Evolutionary conservation across 2,113 vertebrate species (phyloP).

Genomic region (Brachirus orientalis): DNA sequence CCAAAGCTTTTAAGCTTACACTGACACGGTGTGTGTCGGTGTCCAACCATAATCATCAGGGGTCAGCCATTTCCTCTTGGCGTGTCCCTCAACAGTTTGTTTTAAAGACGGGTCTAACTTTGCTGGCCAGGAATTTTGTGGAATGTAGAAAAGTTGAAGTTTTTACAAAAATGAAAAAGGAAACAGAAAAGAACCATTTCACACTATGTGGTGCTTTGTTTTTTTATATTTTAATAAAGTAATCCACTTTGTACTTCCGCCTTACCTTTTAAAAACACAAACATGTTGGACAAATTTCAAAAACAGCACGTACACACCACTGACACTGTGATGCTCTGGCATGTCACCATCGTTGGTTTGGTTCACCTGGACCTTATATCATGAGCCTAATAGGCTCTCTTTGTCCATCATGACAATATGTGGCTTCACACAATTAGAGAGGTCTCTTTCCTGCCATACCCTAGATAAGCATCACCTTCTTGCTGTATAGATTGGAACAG

Average conservation of each 20-base stretch:
- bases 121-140: slow-evolving; percentile 41
- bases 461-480: slow-evolving; percentile 79
- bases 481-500: slow-evolving; percentile 76
- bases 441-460: slow-evolving; percentile 63
- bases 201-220: slow-evolving; percentile 17
- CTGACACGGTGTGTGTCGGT: slow-evolving; percentile 29
- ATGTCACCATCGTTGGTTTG: slow-evolving; percentile 38
- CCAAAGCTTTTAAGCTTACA: slow-evolving; percentile 50
- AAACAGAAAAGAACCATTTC: slow-evolving; percentile 4
- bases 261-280: no score
- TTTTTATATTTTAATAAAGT: no score
- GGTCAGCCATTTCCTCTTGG: slow-evolving; percentile 52
- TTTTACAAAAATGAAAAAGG: slow-evolving; percentile 3
- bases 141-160: slow-evolving; percentile 19
- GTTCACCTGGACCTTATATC: slow-evolving; percentile 62
- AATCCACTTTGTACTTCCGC: neutral
- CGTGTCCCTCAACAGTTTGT: slow-evolving; percentile 45
- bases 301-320: neutral
- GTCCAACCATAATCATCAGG: slow-evolving; percentile 60
- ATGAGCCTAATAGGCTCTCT: slow-evolving; percentile 71
- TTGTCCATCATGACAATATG: slow-evolving; percentile 78
- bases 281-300: neutral
- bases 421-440: slow-evolving; percentile 77
- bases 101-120: slow-evolving; percentile 49
- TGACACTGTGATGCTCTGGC: slow-evolving; percentile 26